Percentiles rank a stretch among this genome's conserved stretches.
These are phyloP conservation scores for Platysternon megacephalum DNA, from an alignment of 2,113 vertebrate species.

Conservation along the genomic window DNA sequence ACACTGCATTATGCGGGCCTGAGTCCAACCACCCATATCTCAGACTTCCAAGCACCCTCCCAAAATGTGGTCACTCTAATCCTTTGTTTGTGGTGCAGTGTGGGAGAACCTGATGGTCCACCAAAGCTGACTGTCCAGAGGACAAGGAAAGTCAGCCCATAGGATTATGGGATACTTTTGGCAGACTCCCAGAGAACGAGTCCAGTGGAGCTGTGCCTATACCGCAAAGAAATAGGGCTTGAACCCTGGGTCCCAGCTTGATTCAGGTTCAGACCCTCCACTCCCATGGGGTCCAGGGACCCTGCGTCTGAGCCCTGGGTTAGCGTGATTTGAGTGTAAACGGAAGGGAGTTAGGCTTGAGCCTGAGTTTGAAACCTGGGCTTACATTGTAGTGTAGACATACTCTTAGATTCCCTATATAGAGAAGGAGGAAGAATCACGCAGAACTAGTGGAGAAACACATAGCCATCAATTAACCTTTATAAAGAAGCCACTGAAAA, in stretches of 20 bases:
- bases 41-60: not conserved
- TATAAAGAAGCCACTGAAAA: not conserved
- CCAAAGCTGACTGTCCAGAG: not conserved
- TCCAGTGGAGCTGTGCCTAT: not conserved
- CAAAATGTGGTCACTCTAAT: not conserved
- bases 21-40: not conserved
- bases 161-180: not conserved
- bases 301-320: not conserved
- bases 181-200: not conserved
- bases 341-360: not conserved
- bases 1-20: not conserved
- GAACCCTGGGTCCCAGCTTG: not conserved
- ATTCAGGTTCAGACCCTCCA: not conserved
- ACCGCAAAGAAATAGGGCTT: not conserved
- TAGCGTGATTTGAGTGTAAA: not conserved
- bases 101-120: not conserved
- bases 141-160: not conserved
- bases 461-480: not conserved
- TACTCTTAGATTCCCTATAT: not conserved
- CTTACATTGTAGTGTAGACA: not conserved
- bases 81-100: not conserved
- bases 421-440: not conserved
- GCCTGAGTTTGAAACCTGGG: not conserved
- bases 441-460: not conserved
- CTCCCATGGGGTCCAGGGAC: not conserved